Evolutionary conservation across 2,888 invertebrate genomes (phyloP), one percentile per base, ranked within the genome.

Genomic region (Empis stercorea): DNA sequence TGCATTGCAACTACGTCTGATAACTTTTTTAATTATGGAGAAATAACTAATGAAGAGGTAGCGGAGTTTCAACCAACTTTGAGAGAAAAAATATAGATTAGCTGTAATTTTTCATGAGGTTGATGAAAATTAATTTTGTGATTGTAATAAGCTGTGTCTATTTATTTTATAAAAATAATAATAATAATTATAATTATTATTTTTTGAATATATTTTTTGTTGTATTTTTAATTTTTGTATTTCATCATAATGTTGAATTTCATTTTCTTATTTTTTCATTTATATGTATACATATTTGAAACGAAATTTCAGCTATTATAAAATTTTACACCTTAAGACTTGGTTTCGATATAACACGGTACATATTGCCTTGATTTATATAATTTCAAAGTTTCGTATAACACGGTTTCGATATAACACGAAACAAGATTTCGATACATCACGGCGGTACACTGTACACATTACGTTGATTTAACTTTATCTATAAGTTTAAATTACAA

Each of bases 261-360:
- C 4, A 41, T n/a, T n/a, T n/a, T n/a, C 30, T 23, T 41, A 13
- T n/a, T 27, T 41, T 41, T 23, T 41, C 14, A 41, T 27, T 41
- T 27, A 41, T 27, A 15, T 27, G 20, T 5, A 20, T n/a, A n/a
- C n/a, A n/a, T n/a, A 27, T 27, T 41, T 41, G 20, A 27, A 41
- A 41, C 41, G 27, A 41, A 41, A 41, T 41, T 41, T 41, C 41
- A 41, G 41, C 41, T 41, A 23, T 41, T 27, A 41, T 41, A 41
- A 41, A 41, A 41, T 41, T 41, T 23, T 41, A 41, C 20, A 41
- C 23, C 41, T 41, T 41, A 41, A 14, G 41, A 27, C n/a, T 41
- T 41, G 41, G 41, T 41, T 41, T 41, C 41, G 27, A 41, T 41
- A 41, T 41, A 41, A 41, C 41, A 10, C 41, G 27, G 41, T 41